Evolutionary conservation across 2,797 vertebrate genomes (phyloP).

Genomic region (Sebastes taczanowskii): DNA sequence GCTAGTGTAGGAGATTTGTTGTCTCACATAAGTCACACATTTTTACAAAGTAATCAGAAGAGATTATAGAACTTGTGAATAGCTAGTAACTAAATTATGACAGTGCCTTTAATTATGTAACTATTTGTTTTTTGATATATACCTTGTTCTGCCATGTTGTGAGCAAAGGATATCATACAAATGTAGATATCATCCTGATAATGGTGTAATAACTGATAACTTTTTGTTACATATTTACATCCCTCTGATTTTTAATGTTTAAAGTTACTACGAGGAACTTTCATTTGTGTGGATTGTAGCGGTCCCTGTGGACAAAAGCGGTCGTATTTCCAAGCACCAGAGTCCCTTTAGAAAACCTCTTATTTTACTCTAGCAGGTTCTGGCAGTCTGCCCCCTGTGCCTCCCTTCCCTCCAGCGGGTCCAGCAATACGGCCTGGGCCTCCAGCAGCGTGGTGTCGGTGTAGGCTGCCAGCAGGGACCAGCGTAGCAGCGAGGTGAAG

Average conservation of each 20-base stretch:
- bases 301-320: background rate
- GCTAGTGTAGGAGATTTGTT: conserved; percentile 17
- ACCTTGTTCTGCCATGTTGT: too few species aligned
- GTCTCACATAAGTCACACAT: background rate
- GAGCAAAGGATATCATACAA: too few species aligned
- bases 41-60: background rate
- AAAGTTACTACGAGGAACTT: background rate
- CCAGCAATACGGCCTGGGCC: background rate
- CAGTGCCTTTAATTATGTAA: background rate
- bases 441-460: background rate
- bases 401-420: background rate
- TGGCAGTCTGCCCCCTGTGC: background rate
- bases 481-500: background rate
- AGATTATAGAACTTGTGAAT: background rate
- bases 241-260: background rate
- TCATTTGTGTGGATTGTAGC: background rate
- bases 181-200: too few species aligned
- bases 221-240: too few species aligned
- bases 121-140: too few species aligned
- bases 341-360: background rate
- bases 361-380: background rate
- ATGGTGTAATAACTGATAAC: too few species aligned
- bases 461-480: background rate
- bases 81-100: background rate
- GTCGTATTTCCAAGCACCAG: background rate